These are phyloP conservation scores for Melipona quadrifasciata DNA, from an alignment of 1,140 invertebrate species.

Conservation along the genomic window DNA sequence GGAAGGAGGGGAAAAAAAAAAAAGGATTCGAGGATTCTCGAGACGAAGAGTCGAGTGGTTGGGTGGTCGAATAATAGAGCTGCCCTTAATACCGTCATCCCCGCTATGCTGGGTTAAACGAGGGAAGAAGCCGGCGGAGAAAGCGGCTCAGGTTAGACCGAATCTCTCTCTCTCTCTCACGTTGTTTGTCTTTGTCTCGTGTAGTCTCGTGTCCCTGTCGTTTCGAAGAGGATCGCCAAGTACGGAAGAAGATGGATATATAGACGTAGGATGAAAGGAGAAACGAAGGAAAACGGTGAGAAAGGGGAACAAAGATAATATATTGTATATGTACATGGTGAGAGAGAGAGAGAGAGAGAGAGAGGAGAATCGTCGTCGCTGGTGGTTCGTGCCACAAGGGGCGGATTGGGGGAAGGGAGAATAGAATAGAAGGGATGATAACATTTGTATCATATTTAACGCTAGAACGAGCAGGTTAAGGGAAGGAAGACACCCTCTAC, in stretches of 20 bases:
- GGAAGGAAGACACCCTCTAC: constrained; percentile 68
- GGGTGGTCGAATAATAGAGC: constrained; percentile 77
- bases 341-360: not conserved
- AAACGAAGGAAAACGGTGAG: constrained; percentile 7
- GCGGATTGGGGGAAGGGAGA: constrained; percentile 56
- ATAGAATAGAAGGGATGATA: constrained; percentile 78
- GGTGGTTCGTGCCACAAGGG: constrained; percentile 51
- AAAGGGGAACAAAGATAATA: constrained; percentile 6
- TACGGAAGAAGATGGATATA: constrained; percentile 1
- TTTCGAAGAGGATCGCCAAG: not conserved
- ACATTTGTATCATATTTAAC: constrained; percentile 82
- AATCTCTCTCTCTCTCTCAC: not conserved
- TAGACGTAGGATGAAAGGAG: constrained; percentile 16
- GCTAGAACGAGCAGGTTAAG: constrained; percentile 76
- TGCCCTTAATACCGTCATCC: constrained; percentile 76
- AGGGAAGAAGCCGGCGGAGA: constrained; percentile 63
- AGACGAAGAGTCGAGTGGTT: constrained; percentile 74
- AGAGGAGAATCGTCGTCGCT: constrained; percentile 49
- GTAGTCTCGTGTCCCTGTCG: not conserved
- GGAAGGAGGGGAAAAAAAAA: constrained; percentile 28
- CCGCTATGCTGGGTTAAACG: constrained; percentile 66
- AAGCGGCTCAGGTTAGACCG: constrained; percentile 44
- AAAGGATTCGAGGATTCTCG: constrained; percentile 73
- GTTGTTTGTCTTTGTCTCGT: no score
- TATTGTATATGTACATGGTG: not conserved